Evolutionary conservation across 2,113 vertebrate genomes (phyloP), one percentile per base, ranked within the genome.

Genomic region (Prionailurus viverrinus): DNA sequence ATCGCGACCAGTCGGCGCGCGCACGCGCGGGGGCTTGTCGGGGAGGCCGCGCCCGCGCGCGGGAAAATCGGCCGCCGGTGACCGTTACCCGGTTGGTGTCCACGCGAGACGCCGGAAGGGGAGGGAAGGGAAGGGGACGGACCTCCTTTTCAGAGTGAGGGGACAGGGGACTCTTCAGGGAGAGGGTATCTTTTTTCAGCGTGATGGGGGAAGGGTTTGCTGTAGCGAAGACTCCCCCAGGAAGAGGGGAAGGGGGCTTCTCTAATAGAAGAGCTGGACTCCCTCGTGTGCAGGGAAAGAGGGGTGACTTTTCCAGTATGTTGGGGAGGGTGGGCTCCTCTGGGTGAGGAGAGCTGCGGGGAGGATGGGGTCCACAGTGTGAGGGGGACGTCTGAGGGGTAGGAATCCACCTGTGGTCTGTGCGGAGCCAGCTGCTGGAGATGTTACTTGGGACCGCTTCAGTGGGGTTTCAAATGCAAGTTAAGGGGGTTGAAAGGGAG

Each of bases 71-170:
- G 94, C 78, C 68, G 85, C 92, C 53, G 14, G 95, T 96, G 97
- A 96, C 98, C 96, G 96, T 98, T 98, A 97, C 95, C 97, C 79
- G 83, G 55, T 92, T n/a, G 92, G 39, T 98, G 94, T 97, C 97
- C 97, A 97, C 98, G 97, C 96, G 85, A 97, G 96, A 97, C 82
- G 89, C 94, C 91, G 95, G 96, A 96, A 97, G 95, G 82, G 91
- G 93, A 96, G 81, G 91, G 92, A 78, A 86, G 66, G 92, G n/a
- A 84, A 84, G 69, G 76, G 68, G 66, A 81, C 25, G 81, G 61
- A 69, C 41, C 87, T 89, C 71, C 8, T 73, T 65, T 63, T n/a
- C 69, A 85, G 41, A 79, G 69, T 69, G 53, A 66, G 53, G 65
- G 87, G 53, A 81, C 66, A 15, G 29, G 48, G 71, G 65, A 78